Base-by-base conservation (phyloP, 2,797 vertebrate species). In the Steatocranus sp. region DNA sequence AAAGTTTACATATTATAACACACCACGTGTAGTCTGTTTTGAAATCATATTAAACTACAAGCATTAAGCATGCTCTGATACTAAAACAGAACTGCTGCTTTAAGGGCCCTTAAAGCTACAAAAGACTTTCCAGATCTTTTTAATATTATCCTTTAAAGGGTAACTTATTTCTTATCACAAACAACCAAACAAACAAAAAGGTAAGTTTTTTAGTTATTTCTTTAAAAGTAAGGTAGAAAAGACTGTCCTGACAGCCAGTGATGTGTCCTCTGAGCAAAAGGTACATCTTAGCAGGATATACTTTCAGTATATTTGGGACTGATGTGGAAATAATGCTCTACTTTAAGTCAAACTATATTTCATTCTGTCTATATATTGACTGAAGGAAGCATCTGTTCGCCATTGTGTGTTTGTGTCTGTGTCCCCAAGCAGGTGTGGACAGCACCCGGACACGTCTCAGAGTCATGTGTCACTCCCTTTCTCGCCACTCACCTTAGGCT, bases 401-500 rank as follows among this genome's bases (percentile, higher is more conserved):
- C 6, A 0, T 43, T 70, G 9, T 73, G 43, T 48, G 15, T 73
- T 38, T 66, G 32, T 8, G 4, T 30, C 6, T 5, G 17, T 30
- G 9, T 30, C 17, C 41, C 25, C 25, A 48, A 73, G 68, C 17
- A 48, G 43, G 43, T 73, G 43, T 8, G 25, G 43, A 48, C 68
- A 48, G 68, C 43, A 48, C 43, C 17, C 43, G 10, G 43, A 73
- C 41, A 73, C 43, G 25, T 70, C 17, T 43, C 17, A 11, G 18
- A 8, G 17, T 43, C 27, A 23, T n/a, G 27, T 20, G 30, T 36
- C 43, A n/a, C 11, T 43, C 27, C 7, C 38, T 43, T 25, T 79
- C 54, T 77, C 58, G 30, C 25, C 32, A 8, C 41, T 73, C 25
- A 73, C 68, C 68, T 73, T 46, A 48, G 41, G 43, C 68, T 17